These are phyloP conservation scores for Drosophila pectinifera DNA, from an alignment of 1,140 invertebrate species.

Conservation along the genomic window DNA sequence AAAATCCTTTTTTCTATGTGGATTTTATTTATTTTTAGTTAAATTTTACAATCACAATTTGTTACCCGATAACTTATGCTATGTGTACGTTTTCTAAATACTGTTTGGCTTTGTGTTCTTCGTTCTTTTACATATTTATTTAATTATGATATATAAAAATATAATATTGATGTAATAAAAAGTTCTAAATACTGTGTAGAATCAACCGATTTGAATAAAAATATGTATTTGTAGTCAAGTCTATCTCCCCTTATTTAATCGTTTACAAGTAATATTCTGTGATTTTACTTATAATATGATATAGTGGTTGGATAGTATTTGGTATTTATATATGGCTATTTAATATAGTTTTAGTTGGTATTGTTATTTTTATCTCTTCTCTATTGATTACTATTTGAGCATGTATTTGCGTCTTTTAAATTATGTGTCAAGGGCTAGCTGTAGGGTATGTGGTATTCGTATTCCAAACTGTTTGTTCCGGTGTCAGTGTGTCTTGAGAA, in stretches of 20 bases:
- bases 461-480: conserved; percentile 85
- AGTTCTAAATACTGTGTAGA: neutral
- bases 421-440: conserved; percentile 66
- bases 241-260: neutral
- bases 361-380: neutral
- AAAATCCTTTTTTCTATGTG: conserved; percentile 14
- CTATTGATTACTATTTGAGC: neutral
- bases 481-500: conserved; percentile 81
- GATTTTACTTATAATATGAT: neutral
- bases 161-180: conserved; percentile 9
- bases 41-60: conserved; percentile 71
- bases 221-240: conserved; percentile 1
- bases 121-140: neutral
- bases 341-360: conserved; percentile 1
- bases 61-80: conserved; percentile 45
- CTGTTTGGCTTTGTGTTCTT: conserved; percentile 29
- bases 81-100: conserved; percentile 41
- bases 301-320: conserved; percentile 2
- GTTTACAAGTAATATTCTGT: conserved; percentile 1
- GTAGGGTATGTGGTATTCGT: conserved; percentile 83
- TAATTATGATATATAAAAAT: conserved; percentile 42
- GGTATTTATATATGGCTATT: neutral
- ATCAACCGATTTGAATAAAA: neutral
- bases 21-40: conserved; percentile 29
- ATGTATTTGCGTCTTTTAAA: neutral